Base-by-base conservation (phyloP, 2,797 vertebrate species). In the Lacerta viridis region DNA sequence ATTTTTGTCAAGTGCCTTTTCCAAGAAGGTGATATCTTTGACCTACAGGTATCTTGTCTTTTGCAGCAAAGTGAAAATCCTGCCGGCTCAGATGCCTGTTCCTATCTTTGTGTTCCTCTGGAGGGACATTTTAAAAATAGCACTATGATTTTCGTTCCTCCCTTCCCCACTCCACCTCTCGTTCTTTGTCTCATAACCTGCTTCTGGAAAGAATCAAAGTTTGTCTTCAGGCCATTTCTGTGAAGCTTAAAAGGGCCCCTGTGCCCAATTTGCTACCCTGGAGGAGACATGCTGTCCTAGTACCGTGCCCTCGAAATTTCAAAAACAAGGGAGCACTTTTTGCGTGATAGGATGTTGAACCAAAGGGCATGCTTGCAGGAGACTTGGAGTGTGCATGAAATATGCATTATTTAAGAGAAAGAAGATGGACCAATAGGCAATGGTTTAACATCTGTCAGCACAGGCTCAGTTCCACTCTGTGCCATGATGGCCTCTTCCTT, bases 121-220 rank as follows among this genome's bases (percentile, higher is more conserved):
- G 50, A 80, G 69, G 5, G n/a, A 66, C 7, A 15, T 75, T 80
- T 85, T 81, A 85, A 64, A 89, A 89, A 78, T 80, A 81, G 68
- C 69, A 75, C 39, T 78, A 75, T 59, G 41, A 75, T 7, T 18
- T 17, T 64, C 3, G 50, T 55, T 55, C 50, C 39, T 46, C 20
- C 13, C 68, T 18, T n/a, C 36, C 50, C 23, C 46, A 4, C 15
- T 15, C 55, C 69, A 7, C 2, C n/a, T 36, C 20, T 29, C n/a
- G 46, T 55, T 46, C 33, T 68, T 61, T 36, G 15, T 10, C n/a
- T 29, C 55, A 27, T 33, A 46, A 50, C 23, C 59, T 83, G 7
- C 84, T 77, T 71, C 36, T 75, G 83, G 39, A 17, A n/a, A 23
- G 27, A 85, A 68, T 81, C 69, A 50, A n/a, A 80, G n/a, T 39